Evolutionary conservation across 2,888 invertebrate species (phyloP).

Genomic region (Chaetogeoica ovagalla): DNA sequence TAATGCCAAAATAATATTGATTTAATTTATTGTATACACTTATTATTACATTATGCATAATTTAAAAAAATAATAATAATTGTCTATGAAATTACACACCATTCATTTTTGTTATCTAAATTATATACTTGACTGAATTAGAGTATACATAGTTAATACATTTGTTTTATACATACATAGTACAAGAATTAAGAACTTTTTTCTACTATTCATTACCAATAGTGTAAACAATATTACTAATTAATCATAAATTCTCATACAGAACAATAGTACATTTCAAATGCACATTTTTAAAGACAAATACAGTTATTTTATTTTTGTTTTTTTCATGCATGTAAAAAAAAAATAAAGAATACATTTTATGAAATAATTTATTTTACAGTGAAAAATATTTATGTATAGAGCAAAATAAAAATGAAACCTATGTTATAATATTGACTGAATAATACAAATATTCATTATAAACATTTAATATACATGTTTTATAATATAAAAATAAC

Average conservation of each 20-base stretch:
- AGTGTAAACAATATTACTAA: not conserved
- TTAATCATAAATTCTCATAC: not conserved
- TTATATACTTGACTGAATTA: constrained; percentile 16
- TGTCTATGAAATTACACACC: constrained; percentile 1
- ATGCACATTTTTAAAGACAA: constrained; percentile 2
- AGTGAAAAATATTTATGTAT: constrained; percentile 9
- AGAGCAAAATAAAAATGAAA: not conserved
- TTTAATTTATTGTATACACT: not conserved
- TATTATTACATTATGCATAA: not conserved
- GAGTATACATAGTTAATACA: constrained; percentile 16
- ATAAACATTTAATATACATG: not conserved
- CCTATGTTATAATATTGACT: constrained; percentile 4
- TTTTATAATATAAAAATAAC: not conserved
- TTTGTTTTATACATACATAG: constrained; percentile 22
- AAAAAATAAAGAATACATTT: constrained; percentile 6
- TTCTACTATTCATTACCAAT: not conserved
- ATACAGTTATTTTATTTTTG: not conserved
- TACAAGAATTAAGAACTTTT: not conserved
- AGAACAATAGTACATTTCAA: not conserved
- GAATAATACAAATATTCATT: constrained; percentile 12
- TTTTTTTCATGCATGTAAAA: constrained; percentile 9
- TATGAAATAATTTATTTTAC: constrained; percentile 27
- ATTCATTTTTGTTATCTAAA: constrained; percentile 24
- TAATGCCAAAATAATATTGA: not conserved
- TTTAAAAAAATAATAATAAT: constrained; percentile 11